A percentile compares a stretch with the other conserved stretches of the same genome.
Evolutionary conservation across 1,140 invertebrate species (phyloP).

Genomic region (Neocloeon triangulifer): DNA sequence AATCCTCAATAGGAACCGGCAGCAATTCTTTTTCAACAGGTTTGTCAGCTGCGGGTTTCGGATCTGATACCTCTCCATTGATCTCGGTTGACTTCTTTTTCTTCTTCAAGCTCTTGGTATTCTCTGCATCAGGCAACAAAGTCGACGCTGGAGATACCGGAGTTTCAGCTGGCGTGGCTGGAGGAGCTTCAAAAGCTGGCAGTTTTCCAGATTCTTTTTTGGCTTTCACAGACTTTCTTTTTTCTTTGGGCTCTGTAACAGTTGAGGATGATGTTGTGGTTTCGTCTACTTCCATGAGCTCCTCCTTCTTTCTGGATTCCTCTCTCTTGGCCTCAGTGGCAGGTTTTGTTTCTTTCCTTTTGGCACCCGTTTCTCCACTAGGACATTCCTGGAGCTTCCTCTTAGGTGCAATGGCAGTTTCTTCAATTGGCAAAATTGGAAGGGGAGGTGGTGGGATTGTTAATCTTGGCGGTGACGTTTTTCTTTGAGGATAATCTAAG

Average conservation of each 20-base stretch:
- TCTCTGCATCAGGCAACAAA: too few species aligned
- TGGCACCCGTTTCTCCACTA: not conserved
- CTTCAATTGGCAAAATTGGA: too few species aligned
- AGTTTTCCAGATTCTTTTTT: not conserved
- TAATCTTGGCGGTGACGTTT: too few species aligned
- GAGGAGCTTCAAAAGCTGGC: not conserved
- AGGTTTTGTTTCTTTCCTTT: not conserved
- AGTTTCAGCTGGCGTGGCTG: not conserved
- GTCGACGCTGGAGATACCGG: not conserved
- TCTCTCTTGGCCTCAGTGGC: not conserved
- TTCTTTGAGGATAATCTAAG: slow-evolving; percentile 17
- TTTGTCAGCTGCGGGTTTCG: too few species aligned
- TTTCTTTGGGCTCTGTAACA: not conserved
- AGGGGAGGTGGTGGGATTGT: too few species aligned
- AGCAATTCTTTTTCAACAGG: too few species aligned
- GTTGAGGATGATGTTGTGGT: too few species aligned
- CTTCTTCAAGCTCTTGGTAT: too few species aligned
- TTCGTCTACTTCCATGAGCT: not conserved
- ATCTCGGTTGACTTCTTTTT: too few species aligned
- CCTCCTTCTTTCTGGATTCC: not conserved
- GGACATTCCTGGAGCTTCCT: slow-evolving; percentile 10
- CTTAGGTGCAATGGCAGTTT: slow-evolving; percentile 10
- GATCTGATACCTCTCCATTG: too few species aligned
- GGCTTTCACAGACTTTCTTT: not conserved
- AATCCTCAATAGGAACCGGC: too few species aligned